Evolutionary conservation across 2,888 invertebrate species (phyloP).

Genomic region (Bimastos eiseni): DNA sequence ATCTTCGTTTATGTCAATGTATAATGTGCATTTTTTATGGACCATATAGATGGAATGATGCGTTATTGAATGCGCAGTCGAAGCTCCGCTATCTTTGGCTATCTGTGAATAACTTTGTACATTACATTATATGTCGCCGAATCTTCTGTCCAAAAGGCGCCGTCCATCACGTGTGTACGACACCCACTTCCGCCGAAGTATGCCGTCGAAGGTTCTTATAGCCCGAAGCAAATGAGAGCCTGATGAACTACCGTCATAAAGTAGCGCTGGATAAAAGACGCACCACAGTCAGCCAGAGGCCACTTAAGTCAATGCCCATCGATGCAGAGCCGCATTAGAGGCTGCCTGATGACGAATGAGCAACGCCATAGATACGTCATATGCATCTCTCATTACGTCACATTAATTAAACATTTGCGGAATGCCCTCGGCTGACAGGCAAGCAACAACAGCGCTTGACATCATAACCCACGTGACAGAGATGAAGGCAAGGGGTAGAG

Average conservation of each 20-base stretch:
- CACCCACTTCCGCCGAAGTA: not conserved
- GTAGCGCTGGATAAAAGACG: not conserved
- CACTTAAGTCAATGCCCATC: not conserved
- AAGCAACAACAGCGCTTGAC: not conserved
- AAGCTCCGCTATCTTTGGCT: not conserved
- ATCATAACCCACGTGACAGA: not conserved
- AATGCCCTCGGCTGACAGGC: not conserved
- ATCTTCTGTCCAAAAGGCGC: not conserved
- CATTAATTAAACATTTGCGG: slow-evolving; percentile 13
- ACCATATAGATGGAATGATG: not conserved
- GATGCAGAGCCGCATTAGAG: not conserved
- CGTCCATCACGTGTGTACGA: not conserved
- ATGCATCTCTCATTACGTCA: not conserved
- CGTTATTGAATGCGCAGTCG: not conserved
- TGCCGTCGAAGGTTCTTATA: not conserved
- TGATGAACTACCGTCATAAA: not conserved
- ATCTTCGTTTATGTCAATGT: not conserved
- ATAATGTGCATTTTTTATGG: not conserved
- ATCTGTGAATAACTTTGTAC: not conserved
- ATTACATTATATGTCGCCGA: not conserved
- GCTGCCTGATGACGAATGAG: not conserved
- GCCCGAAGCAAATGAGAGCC: not conserved
- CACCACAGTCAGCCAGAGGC: not conserved
- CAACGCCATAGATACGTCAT: not conserved
- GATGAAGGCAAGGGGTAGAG: not conserved